phyloP scores from a whole-genome alignment of 2,113 vertebrate species.

The Tachysurus vachellii region DNA sequence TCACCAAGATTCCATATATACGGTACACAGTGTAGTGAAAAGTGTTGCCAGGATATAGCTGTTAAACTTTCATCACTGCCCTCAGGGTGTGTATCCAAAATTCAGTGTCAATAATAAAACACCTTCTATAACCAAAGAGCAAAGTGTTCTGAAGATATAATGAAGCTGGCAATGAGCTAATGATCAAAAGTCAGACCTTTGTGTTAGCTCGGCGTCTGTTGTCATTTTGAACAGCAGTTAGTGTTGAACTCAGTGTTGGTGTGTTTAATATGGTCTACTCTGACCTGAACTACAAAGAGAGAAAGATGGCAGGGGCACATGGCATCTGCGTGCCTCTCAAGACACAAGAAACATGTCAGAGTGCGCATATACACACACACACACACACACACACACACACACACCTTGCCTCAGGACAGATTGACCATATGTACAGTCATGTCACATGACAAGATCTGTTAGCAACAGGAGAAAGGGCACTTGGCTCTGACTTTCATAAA shows the following conservation, averaged over 20 bases:
- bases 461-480: constrained; percentile 62
- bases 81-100: neutral
- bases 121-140: neutral
- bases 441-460: constrained; percentile 60
- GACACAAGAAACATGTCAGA: constrained; percentile 61
- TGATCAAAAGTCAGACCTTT: neutral
- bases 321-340: constrained; percentile 66
- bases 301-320: constrained; percentile 60
- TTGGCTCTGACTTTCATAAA: constrained; percentile 49
- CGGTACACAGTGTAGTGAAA: neutral
- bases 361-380: constrained; percentile 46
- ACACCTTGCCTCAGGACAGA: constrained; percentile 59
- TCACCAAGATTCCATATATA: neutral
- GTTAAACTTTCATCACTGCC: neutral
- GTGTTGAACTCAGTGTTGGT: neutral
- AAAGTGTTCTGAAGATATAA: neutral
- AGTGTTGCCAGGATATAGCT: neutral
- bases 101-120: neutral
- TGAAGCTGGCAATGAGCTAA: neutral
- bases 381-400: constrained; percentile 14
- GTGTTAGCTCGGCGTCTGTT: neutral
- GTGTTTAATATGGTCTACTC: constrained; percentile 23
- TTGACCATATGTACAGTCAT: constrained; percentile 69
- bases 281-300: constrained; percentile 13
- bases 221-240: neutral